These are phyloP conservation scores for Sympetrum striolatum DNA, from an alignment of 2,888 invertebrate genomes.

Conservation along the genomic window DNA sequence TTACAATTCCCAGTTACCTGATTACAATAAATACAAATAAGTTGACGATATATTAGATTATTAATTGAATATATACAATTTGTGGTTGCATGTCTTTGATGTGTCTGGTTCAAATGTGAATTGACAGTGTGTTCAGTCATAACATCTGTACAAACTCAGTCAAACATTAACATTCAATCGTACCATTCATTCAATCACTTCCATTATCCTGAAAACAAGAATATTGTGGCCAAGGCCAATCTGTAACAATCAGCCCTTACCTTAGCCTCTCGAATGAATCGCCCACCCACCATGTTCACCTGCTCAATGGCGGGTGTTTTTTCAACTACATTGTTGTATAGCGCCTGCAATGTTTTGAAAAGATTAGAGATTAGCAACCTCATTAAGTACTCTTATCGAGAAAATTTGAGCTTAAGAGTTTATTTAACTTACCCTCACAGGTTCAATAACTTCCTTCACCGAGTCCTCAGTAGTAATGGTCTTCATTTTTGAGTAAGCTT, in stretches of 20 bases:
- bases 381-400: not conserved
- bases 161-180: not conserved
- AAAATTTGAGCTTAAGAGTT: not conserved
- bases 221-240: not conserved
- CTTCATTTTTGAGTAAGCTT: constrained; percentile 81
- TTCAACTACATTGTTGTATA: constrained; percentile 92
- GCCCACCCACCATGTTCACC: constrained; percentile 93
- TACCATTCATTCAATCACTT: not conserved
- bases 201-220: constrained; percentile 2
- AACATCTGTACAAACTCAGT: not conserved
- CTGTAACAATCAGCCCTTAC: constrained; percentile 65
- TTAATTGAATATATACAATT: constrained; percentile 31
- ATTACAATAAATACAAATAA: constrained; percentile 30
- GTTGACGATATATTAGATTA: constrained; percentile 22
- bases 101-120: not conserved
- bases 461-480: constrained; percentile 61
- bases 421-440: constrained; percentile 72
- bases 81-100: not conserved
- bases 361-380: not conserved
- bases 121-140: constrained; percentile 2
- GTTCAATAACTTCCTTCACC: constrained; percentile 78
- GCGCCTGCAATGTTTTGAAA: constrained; percentile 69
- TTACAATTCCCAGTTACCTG: constrained; percentile 35
- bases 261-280: constrained; percentile 97
- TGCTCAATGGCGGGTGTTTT: constrained; percentile 93